These are phyloP conservation scores for Lophotis ruficrista DNA, from an alignment of 2,113 vertebrate species.

Conservation along the genomic window DNA sequence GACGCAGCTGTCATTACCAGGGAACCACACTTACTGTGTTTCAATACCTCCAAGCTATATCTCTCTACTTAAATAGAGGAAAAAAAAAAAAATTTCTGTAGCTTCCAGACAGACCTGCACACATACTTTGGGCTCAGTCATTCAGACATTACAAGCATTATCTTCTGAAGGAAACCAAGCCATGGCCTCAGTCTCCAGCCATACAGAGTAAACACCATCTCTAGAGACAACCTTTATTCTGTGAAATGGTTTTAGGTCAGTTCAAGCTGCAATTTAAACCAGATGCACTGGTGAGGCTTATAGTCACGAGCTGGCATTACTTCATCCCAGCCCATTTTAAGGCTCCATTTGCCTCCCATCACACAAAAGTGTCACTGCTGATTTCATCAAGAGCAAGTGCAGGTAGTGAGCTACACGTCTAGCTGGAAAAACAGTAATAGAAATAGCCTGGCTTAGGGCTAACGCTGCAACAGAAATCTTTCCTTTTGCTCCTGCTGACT, in stretches of 20 bases:
- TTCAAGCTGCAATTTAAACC: background rate
- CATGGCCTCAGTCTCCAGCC: background rate
- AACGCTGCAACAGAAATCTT: background rate
- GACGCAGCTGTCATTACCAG: background rate
- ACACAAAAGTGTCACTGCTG: background rate
- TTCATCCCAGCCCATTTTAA: background rate
- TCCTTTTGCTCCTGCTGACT: background rate
- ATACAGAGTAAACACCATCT: background rate
- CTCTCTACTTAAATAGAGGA: background rate
- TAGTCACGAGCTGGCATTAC: background rate
- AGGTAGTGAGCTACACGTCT: background rate
- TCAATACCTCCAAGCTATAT: background rate
- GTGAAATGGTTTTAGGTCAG: background rate
- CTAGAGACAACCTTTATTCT: background rate
- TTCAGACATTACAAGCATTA: background rate
- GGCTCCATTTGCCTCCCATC: background rate
- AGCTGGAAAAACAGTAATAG: background rate
- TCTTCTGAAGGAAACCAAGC: background rate
- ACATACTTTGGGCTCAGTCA: background rate
- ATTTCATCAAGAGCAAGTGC: background rate
- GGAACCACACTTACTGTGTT: background rate
- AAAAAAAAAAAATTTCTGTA: background rate
- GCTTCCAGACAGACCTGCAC: background rate
- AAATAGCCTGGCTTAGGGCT: background rate
- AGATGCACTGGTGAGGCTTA: background rate